phyloP scores from a whole-genome alignment of 2,797 vertebrate genomes.

The Bradypus variegatus region DNA sequence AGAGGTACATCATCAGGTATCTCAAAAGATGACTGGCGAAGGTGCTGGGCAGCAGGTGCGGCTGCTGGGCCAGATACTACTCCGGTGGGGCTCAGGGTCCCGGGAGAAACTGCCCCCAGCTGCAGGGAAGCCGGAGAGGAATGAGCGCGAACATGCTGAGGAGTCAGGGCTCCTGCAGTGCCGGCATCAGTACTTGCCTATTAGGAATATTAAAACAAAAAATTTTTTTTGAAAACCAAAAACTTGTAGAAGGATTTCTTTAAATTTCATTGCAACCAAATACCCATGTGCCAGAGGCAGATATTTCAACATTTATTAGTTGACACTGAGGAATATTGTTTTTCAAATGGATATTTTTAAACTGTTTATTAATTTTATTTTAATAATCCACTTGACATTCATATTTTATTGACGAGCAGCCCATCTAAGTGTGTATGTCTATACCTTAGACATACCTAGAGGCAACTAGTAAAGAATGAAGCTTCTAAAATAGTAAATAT shows the following conservation, averaged over 20 bases:
- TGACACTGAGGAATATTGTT: neutral
- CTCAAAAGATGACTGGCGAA: slow-evolving; percentile 95
- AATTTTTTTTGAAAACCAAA: neutral
- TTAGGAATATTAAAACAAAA: slow-evolving; percentile 48
- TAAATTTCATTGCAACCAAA: slow-evolving; percentile 2
- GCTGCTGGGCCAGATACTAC: slow-evolving; percentile 78
- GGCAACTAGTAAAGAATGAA: neutral
- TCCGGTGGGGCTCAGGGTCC: slow-evolving; percentile 77
- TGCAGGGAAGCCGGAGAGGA: slow-evolving; percentile 94
- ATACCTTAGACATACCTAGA: neutral
- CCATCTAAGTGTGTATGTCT: neutral
- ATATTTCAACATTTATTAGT: slow-evolving; percentile 1
- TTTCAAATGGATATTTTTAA: slow-evolving; percentile 5
- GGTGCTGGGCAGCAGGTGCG: slow-evolving; percentile 87
- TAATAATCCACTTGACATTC: neutral
- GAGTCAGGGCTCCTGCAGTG: slow-evolving; percentile 83
- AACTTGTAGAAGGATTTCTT: neutral
- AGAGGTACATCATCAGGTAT: slow-evolving; percentile 92
- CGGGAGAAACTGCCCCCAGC: slow-evolving; percentile 85
- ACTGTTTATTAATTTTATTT: neutral
- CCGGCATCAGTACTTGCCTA: slow-evolving; percentile 94
- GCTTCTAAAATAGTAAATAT: neutral
- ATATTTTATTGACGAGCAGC: neutral
- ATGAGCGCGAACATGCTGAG: slow-evolving; percentile 90
- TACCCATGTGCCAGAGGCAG: slow-evolving; percentile 11